phyloP scores from a whole-genome alignment of 2,797 vertebrate species.

The Setipinna tenuifilis region DNA sequence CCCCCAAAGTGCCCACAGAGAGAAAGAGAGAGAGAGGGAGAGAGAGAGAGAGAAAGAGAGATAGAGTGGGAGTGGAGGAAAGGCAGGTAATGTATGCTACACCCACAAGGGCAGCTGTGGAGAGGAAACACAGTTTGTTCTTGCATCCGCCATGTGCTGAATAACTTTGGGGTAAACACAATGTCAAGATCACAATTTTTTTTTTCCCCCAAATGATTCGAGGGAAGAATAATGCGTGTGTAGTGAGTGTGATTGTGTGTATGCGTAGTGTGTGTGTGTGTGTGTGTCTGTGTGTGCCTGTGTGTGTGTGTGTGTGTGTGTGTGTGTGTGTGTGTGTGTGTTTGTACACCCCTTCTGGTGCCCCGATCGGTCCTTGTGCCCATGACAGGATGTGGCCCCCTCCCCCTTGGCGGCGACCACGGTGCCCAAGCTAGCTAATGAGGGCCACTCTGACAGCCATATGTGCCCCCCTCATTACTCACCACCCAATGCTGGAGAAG shows the following conservation, averaged over 20 bases:
- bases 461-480: constrained; percentile 81
- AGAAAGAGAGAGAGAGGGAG: no score
- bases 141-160: not conserved
- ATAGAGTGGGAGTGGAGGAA: not conserved
- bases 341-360: constrained; percentile 62
- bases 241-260: not conserved
- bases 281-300: constrained; percentile 52
- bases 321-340: constrained; percentile 18
- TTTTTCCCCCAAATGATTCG: not conserved
- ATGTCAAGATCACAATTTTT: not conserved
- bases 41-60: no score
- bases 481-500: constrained; percentile 49
- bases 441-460: constrained; percentile 75
- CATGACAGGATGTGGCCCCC: constrained; percentile 71
- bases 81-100: not conserved
- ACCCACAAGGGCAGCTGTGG: not conserved
- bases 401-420: no score
- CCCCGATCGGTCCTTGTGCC: constrained; percentile 60
- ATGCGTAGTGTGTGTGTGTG: constrained; percentile 53
- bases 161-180: not conserved
- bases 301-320: constrained; percentile 43
- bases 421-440: constrained; percentile 72
- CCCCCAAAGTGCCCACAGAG: no score
- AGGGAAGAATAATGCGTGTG: not conserved
- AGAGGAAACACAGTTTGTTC: constrained; percentile 7